These are phyloP conservation scores for Brachynemurus nebulosus DNA, from an alignment of 2,888 invertebrate genomes.

Conservation along the genomic window DNA sequence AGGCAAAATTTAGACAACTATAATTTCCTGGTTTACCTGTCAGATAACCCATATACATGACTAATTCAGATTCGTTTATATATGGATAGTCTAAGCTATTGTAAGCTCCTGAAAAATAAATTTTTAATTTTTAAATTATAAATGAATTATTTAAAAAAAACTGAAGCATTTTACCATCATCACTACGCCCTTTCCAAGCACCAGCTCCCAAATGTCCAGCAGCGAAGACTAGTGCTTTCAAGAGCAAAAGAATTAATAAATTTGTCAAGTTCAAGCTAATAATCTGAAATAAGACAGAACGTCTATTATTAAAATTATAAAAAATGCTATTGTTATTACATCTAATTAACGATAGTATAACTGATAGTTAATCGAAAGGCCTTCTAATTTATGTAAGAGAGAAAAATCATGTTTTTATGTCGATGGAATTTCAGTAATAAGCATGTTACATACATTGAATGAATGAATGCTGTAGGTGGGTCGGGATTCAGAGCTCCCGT, in stretches of 20 bases:
- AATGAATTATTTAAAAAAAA: conserved; percentile 21
- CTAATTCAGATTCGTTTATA: conserved; percentile 55
- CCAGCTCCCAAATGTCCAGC: conserved; percentile 65
- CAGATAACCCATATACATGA: conserved; percentile 54
- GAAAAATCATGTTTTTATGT: too few species aligned
- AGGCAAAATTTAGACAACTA: conserved; percentile 59
- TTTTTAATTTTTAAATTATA: background rate
- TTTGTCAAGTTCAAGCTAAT: conserved; percentile 73
- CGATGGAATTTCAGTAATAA: too few species aligned
- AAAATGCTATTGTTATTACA: too few species aligned
- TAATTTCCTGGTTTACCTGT: conserved; percentile 50
- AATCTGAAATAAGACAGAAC: conserved; percentile 36
- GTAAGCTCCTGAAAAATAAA: background rate
- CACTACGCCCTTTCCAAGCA: conserved; percentile 34
- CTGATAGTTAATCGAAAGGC: too few species aligned
- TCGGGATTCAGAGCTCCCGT: too few species aligned
- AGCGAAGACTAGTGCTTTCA: conserved; percentile 70
- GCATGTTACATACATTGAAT: too few species aligned
- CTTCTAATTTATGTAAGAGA: too few species aligned
- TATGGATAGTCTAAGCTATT: conserved; percentile 28
- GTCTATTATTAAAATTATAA: background rate
- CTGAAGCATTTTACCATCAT: conserved; percentile 16
- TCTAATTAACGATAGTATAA: too few species aligned
- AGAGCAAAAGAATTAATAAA: conserved; percentile 58
- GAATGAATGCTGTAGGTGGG: too few species aligned